Base-by-base conservation (phyloP, 2,113 vertebrate species). In the Otus sunia region DNA sequence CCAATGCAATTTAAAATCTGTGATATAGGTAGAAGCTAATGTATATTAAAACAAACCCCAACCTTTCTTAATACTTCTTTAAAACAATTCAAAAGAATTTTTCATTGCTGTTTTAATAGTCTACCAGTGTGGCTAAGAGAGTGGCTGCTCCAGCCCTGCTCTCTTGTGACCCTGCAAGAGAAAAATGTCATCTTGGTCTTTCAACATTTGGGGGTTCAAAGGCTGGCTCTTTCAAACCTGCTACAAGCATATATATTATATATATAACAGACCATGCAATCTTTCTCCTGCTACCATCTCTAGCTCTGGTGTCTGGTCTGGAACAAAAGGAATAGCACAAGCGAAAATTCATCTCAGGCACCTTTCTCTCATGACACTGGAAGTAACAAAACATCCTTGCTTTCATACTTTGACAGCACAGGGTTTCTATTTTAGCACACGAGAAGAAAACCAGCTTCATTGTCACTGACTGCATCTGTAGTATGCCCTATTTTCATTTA, bases 291-390 rank as follows among this genome's bases (percentile, higher is more conserved):
- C 5, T 80, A 12, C 37, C 26, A 41, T 50, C 27, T 62, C 36
- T 53, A 45, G 55, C 59, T 83, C n/a, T 45, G 25, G 26, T 67
- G 23, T 32, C 49, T 62, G 8, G 10, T 69, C 41, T 63, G 32
- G 26, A 80, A 43, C 11, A 45, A 86, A 85, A 91, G 5, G 17
- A 80, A n/a, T 4, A 84, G 8, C 5, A 1, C 21, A 56, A 79
- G 19, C 0, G 0, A 80, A 91, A 66, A 52, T 59, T 72, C 23
- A 47, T 12, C 19, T 92, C 17, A 5, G 5, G 20, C 4, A 22
- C 32, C 43, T 60, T 92, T 82, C 39, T 34, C 10, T 41, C 0
- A 0, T 14, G 8, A 68, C 11, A 34, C 1, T 6, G 16, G 37
- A 84, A 74, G 25, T 50, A 92, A n/a, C 15, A 91, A 80, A 91